phyloP scores from a whole-genome alignment of 2,113 vertebrate genomes.

The Otis tarda region DNA sequence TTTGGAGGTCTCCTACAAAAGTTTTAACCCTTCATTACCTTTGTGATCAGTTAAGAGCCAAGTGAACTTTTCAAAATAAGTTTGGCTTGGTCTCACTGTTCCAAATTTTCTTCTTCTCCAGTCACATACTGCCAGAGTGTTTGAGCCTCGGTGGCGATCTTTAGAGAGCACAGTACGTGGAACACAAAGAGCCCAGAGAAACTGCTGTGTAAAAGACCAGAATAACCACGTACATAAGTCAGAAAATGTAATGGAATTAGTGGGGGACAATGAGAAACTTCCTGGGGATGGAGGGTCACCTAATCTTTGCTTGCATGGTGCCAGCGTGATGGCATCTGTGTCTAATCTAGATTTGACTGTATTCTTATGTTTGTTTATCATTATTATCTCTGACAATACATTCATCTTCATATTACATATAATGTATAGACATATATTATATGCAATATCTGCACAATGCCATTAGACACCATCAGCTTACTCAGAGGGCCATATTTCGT shows the following conservation, averaged over 20 bases:
- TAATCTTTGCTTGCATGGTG: neutral
- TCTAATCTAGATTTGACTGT: neutral
- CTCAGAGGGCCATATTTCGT: neutral
- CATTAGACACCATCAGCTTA: neutral
- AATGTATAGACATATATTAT: neutral
- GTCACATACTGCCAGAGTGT: neutral
- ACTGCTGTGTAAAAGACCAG: neutral
- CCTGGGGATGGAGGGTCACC: neutral
- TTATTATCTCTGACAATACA: neutral
- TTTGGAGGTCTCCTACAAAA: neutral
- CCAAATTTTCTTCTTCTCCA: neutral
- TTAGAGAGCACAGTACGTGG: neutral
- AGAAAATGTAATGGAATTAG: neutral
- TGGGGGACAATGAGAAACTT: neutral
- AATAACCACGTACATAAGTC: neutral
- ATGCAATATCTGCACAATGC: neutral
- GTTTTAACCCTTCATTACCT: neutral
- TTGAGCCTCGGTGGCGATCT: neutral
- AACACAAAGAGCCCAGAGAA: neutral
- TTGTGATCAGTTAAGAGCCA: neutral
- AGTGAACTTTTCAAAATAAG: neutral
- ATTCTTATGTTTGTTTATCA: neutral
- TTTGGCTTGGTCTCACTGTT: neutral
- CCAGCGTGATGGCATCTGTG: rapidly evolving
- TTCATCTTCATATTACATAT: neutral